Evolutionary conservation across 2,888 invertebrate genomes (phyloP), one percentile per base, ranked within the genome.

Genomic region (Eupeodes latifasciatus): DNA sequence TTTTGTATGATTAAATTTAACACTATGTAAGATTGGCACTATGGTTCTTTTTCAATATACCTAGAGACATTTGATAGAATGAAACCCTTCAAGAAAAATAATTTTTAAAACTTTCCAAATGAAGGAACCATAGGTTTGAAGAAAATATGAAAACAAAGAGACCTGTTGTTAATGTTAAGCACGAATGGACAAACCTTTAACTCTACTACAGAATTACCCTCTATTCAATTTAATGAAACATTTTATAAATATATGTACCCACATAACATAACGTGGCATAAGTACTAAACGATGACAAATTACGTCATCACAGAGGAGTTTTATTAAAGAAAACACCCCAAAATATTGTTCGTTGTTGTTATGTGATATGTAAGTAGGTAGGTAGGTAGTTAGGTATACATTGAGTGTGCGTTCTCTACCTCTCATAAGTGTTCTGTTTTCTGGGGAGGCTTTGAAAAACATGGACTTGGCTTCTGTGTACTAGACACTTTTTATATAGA

Each of bases 261-360:
- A 5, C 40, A 40, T 27, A 40, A 9, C 9, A 40, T 40, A 19
- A 19, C 19, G 61, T 72, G 75, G 69, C 53, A 61, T 44, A 19
- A 83, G 76, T 66, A 66, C 49, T 36, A 82, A 78, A 69, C 36
- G 67, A 69, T 44, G 67, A 69, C 51, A 76, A 75, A 83, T 87
- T 87, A 87, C 84, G 87, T 87, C 87, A 87, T 84, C 87, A 77
- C 87, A 77, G 61, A 61, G 67, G 27, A 27, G 27, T 27, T 77
- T 61, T 53, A 81, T 74, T 84, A 77, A 81, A 80, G 19, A 19
- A 80, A 80, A 87, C 59, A 80, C 69, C 64, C 64, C 19, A 36
- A 79, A 82, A 14, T 55, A 44, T 62, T 61, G 72, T 74, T 83
- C 44, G 59, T 53, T 72, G 69, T 69, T 69, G 69, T 69, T 53